These are phyloP conservation scores for Lathronympha strigana DNA, from an alignment of 2,888 invertebrate species.

Conservation along the genomic window DNA sequence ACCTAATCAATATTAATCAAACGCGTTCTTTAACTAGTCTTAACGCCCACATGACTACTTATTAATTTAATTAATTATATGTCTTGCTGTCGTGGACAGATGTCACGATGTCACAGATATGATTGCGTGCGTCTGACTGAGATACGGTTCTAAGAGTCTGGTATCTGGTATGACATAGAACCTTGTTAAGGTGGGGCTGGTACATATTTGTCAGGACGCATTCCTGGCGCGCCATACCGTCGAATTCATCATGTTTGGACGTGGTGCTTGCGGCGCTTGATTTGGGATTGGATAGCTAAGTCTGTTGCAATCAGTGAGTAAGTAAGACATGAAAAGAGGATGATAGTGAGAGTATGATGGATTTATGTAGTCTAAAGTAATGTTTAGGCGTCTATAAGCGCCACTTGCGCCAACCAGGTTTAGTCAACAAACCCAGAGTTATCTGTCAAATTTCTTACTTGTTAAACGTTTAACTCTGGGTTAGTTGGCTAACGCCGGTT, in stretches of 20 bases:
- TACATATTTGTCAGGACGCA: constrained; percentile 67
- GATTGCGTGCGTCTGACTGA: too few relatives aligned
- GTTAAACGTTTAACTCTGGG: too few relatives aligned
- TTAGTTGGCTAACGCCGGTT: too few relatives aligned
- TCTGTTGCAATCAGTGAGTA: not conserved
- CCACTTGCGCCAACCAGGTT: too few relatives aligned
- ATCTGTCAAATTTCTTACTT: too few relatives aligned
- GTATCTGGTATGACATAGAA: constrained; percentile 7
- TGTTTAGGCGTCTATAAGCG: too few relatives aligned
- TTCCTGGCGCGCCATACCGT: constrained; percentile 54
- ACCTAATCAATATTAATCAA: constrained; percentile 41
- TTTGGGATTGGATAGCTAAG: constrained; percentile 18
- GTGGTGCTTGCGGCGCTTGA: constrained; percentile 18
- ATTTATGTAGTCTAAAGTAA: too few relatives aligned
- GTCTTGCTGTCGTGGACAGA: constrained; percentile 57
- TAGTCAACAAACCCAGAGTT: too few relatives aligned
- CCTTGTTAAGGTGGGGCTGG: constrained; percentile 44
- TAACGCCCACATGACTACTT: constrained; percentile 43
- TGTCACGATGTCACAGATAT: constrained; percentile 52
- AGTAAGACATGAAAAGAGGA: not conserved
- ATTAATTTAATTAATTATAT: constrained; percentile 66
- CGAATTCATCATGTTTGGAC: constrained; percentile 58
- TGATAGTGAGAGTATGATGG: too few relatives aligned
- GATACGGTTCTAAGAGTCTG: constrained; percentile 13
- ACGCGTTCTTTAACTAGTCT: constrained; percentile 33